phyloP scores from a whole-genome alignment of 2,888 invertebrate species.

The Rhimphoctona megacephalus region DNA sequence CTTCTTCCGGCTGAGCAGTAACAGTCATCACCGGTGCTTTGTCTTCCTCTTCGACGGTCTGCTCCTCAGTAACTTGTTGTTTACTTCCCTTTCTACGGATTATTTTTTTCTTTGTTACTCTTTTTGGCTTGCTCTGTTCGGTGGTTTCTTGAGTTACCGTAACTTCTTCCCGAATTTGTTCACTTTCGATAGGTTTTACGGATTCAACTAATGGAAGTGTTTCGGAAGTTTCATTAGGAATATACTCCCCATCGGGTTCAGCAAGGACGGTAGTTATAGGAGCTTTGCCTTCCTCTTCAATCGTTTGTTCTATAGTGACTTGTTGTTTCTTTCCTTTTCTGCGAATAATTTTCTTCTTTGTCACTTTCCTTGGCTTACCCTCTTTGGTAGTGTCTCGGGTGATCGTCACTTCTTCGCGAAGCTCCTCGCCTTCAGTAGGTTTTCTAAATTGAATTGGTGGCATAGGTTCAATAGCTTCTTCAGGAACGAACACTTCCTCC shows the following conservation, averaged over 20 bases:
- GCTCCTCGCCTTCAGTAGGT: slow-evolving; percentile 82
- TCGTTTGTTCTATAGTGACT: slow-evolving; percentile 85
- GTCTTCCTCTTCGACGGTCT: slow-evolving; percentile 84
- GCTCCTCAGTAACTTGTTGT: slow-evolving; percentile 85
- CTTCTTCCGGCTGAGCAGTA: slow-evolving; percentile 71
- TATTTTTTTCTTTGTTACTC: slow-evolving; percentile 77
- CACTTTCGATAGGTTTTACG: slow-evolving; percentile 65
- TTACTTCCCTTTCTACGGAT: slow-evolving; percentile 80
- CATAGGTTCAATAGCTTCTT: slow-evolving; percentile 53
- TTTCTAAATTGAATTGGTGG: slow-evolving; percentile 66
- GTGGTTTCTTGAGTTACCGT: slow-evolving; percentile 76
- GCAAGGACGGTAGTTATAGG: slow-evolving; percentile 82
- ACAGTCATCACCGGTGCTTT: slow-evolving; percentile 84
- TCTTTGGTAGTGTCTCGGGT: slow-evolving; percentile 76
- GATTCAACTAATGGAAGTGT: slow-evolving; percentile 44
- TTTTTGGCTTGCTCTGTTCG: slow-evolving; percentile 78
- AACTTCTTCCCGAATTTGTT: slow-evolving; percentile 81
- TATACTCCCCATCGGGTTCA: slow-evolving; percentile 74
- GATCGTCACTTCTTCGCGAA: slow-evolving; percentile 77
- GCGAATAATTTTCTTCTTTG: slow-evolving; percentile 75
- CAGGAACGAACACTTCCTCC: slow-evolving; percentile 65
- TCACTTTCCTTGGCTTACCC: slow-evolving; percentile 83
- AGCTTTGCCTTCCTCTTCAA: slow-evolving; percentile 84
- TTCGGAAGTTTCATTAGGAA: slow-evolving; percentile 57
- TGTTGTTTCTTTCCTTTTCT: slow-evolving; percentile 84